phyloP scores from a whole-genome alignment of 2,113 vertebrate species.

The Hydrolagus affinis region DNA sequence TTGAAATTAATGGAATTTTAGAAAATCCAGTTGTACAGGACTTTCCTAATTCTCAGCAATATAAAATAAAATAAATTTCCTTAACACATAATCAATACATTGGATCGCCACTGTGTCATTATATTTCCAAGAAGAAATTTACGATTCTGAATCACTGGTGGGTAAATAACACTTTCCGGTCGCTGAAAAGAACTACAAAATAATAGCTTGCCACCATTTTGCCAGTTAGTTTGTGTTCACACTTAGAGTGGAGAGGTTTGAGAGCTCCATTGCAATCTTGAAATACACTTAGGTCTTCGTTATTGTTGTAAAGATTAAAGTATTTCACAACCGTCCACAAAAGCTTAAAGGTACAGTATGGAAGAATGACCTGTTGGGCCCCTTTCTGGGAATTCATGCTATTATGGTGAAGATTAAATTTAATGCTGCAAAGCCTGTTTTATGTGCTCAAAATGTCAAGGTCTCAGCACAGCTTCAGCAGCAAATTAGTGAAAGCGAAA shows the following conservation, averaged over 20 bases:
- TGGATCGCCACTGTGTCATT: no score
- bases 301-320: background rate
- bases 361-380: constrained; percentile 20
- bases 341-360: background rate
- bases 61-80: no score
- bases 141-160: no score
- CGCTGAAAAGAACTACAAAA: no score
- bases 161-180: no score
- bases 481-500: constrained; percentile 5
- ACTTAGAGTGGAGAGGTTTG: background rate
- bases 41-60: no score
- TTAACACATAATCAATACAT: no score
- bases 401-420: constrained; percentile 30
- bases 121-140: no score
- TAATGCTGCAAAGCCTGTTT: constrained; percentile 25
- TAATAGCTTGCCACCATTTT: no score
- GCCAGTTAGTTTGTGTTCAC: no score
- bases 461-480: constrained; percentile 20
- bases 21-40: no score
- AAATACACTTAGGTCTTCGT: background rate
- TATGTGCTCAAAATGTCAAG: constrained; percentile 27
- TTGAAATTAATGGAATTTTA: no score
- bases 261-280: background rate
- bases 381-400: background rate
- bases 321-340: constrained; percentile 2